Percentiles rank a stretch among this genome's conserved stretches.
phyloP scores from a whole-genome alignment of 1,140 invertebrate genomes.

The Drosophila orosa region DNA sequence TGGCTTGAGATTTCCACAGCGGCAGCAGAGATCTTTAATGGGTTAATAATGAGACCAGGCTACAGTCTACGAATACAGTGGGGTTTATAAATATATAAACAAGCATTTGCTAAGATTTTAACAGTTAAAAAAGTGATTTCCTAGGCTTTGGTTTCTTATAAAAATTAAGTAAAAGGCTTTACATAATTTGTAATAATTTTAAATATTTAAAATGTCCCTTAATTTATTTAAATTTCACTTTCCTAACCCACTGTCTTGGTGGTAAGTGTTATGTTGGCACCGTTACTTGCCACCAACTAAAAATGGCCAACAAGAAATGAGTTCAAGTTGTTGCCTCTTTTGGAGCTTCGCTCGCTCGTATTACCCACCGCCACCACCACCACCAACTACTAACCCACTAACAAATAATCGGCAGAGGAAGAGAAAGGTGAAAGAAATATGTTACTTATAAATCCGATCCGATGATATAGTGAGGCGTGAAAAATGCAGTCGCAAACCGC shows the following conservation, averaged over 20 bases:
- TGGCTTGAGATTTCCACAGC: conserved; percentile 19
- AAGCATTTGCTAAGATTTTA: neutral
- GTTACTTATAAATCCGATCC: conserved; percentile 19
- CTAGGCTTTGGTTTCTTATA: neutral
- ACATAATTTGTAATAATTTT: no score
- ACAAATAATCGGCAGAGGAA: neutral
- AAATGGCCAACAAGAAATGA: conserved; percentile 50
- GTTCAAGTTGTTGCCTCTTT: conserved; percentile 50
- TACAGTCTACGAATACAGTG: conserved; percentile 4
- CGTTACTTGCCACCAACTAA: conserved; percentile 34
- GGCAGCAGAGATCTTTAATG: conserved; percentile 44
- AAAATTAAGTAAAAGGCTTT: neutral
- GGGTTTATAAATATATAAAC: neutral
- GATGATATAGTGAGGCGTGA: conserved; percentile 52
- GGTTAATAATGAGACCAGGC: conserved; percentile 57
- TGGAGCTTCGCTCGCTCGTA: conserved; percentile 15
- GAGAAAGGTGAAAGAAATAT: conserved; percentile 14
- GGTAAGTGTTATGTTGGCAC: conserved; percentile 6
- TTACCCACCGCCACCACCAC: neutral
- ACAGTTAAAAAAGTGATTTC: neutral
- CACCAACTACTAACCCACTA: neutral
- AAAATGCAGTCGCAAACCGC: conserved; percentile 41
- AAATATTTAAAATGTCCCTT: no score
- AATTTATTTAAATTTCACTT: no score
- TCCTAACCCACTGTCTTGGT: neutral